A percentile compares a stretch with the other conserved stretches of the same genome.
Conservation (phyloP, 2,888 invertebrate species). For the Octonoba sinensis region DNA sequence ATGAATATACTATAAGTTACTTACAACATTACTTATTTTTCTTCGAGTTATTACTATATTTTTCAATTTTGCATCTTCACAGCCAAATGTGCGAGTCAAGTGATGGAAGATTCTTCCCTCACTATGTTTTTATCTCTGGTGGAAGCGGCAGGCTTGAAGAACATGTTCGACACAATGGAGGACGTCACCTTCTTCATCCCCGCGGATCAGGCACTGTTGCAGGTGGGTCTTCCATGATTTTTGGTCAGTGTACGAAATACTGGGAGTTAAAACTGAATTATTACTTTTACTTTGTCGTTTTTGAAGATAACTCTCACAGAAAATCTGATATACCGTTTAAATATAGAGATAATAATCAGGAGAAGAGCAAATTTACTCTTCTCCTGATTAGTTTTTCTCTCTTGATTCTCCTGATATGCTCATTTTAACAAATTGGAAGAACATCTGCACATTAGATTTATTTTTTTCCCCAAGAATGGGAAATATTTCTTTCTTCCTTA, state of each 20-base stretch:
- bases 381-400: too few relatives aligned
- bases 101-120: slow-evolving; percentile 77
- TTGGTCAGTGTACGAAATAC: not conserved
- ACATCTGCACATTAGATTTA: too few relatives aligned
- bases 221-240: slow-evolving; percentile 50
- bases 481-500: too few relatives aligned
- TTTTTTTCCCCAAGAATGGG: too few relatives aligned
- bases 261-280: not conserved
- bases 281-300: not conserved
- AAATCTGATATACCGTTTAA: too few relatives aligned
- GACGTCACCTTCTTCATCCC: slow-evolving; percentile 75
- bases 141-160: slow-evolving; percentile 71
- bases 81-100: slow-evolving; percentile 72
- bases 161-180: slow-evolving; percentile 70
- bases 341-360: too few relatives aligned
- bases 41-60: too few relatives aligned
- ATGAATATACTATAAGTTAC: too few relatives aligned
- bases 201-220: slow-evolving; percentile 72
- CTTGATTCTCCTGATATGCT: too few relatives aligned
- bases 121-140: slow-evolving; percentile 75
- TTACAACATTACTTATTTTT: too few relatives aligned
- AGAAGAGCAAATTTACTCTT: too few relatives aligned
- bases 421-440: too few relatives aligned
- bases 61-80: slow-evolving; percentile 22
- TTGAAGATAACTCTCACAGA: not conserved